Evolutionary conservation across 2,113 vertebrate species (phyloP), one percentile per base, ranked within the genome.

Genomic region (Geococcyx californianus): DNA sequence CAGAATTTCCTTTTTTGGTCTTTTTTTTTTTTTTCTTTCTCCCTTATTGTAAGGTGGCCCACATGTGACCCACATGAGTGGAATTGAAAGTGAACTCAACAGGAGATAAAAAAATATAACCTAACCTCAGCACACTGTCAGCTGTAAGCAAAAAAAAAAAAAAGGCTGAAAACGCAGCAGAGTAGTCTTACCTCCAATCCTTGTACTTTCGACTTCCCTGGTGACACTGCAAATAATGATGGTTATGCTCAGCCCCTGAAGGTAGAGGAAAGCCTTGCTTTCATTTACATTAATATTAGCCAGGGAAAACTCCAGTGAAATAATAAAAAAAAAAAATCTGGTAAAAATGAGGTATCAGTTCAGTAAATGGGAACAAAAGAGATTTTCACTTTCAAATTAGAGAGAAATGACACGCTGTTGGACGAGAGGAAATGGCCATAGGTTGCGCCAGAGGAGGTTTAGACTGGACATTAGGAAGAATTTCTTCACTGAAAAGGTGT

Each of bases 211-310:
- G 74, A 36, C 29, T 56, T 87, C n/a, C 69, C 62, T 82, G 54
- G 86, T 73, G 28, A 94, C 96, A 73, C 15, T 54, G 62, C 56
- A 94, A 91, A 73, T 94, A 96, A 89, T 69, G 44, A 76, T 25
- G 20, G 62, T 60, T 93, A 42, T 69, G 13, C 38, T 95, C 66
- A 89, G 44, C 76, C 66, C 47, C 87, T 82, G 69, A 90, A 55
- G 36, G 74, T 6, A 82, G 47, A 87, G 92, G 63, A 94, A 40
- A 38, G 29, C 6, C 26, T 29, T 77, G 21, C 42, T 92, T 36
- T 92, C 63, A 80, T 90, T 84, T 80, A 55, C 23, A 84, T 86
- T 59, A 74, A 33, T 72, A 94, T 58, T 75, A 91, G 5, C 26
- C 77, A 63, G 20, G 23, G 78, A 83, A 80, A 83, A n/a, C 14